Evolutionary conservation across 2,888 invertebrate species (phyloP).

Genomic region (Cosmorhoe ocellata): DNA sequence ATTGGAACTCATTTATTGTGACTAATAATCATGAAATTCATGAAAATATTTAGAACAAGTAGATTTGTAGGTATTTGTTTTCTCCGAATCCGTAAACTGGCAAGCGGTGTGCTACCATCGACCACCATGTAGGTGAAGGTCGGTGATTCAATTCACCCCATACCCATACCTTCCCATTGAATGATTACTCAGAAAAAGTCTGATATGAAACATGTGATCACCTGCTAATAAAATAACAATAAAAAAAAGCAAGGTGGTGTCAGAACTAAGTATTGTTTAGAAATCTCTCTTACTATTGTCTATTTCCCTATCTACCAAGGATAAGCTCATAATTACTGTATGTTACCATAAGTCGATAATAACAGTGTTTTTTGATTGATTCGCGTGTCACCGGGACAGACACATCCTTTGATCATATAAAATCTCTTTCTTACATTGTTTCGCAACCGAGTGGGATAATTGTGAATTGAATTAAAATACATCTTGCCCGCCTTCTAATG

Average conservation of each 20-base stretch:
- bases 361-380: constrained; percentile 10
- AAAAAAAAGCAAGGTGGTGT: too few relatives aligned
- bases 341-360: constrained; percentile 12
- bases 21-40: constrained; percentile 30
- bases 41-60: constrained; percentile 23
- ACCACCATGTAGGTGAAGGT: constrained; percentile 45
- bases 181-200: constrained; percentile 20
- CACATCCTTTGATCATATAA: constrained; percentile 18
- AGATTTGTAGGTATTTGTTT: constrained; percentile 21
- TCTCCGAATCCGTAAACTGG: constrained; percentile 28
- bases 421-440: constrained; percentile 25
- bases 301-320: too few relatives aligned
- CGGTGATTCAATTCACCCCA: constrained; percentile 55
- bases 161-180: constrained; percentile 21
- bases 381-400: constrained; percentile 24
- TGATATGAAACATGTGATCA: constrained; percentile 7
- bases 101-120: constrained; percentile 14
- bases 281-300: too few relatives aligned
- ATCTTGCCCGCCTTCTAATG: constrained; percentile 33
- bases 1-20: constrained; percentile 24
- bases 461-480: constrained; percentile 37
- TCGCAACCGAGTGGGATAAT: constrained; percentile 32
- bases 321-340: constrained; percentile 13
- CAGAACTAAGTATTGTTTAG: too few relatives aligned
- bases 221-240: neutral